Conservation (phyloP, 2,113 vertebrate genomes). For the Chloropsis cyanopogon region DNA sequence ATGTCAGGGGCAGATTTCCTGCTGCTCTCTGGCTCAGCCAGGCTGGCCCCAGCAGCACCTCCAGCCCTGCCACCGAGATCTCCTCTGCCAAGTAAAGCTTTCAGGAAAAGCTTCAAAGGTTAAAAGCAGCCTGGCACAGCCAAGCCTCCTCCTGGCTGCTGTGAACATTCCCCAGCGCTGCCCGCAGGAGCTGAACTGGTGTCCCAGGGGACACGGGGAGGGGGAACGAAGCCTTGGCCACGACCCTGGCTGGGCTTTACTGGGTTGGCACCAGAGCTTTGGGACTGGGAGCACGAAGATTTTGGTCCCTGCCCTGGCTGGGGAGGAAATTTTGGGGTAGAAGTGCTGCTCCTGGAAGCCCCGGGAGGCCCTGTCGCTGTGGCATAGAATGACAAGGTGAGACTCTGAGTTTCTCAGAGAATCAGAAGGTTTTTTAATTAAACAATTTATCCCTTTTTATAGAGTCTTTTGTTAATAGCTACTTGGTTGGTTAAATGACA, state of each 20-base stretch:
- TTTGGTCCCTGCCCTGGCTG: not conserved
- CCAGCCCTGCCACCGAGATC: not conserved
- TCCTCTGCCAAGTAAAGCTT: not conserved
- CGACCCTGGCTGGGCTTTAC: not conserved
- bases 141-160: not conserved
- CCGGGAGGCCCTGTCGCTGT: no score
- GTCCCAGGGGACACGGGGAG: not conserved
- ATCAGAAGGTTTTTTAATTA: no score
- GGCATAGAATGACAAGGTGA: no score
- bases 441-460: no score
- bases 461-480: no score
- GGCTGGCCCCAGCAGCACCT: not conserved
- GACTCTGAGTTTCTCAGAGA: no score
- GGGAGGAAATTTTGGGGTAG: not conserved
- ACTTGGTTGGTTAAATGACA: no score
- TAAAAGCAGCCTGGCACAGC: not conserved
- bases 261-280: not conserved
- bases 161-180: not conserved
- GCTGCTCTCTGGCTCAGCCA: not conserved
- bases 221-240: not conserved
- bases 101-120: not conserved
- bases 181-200: not conserved
- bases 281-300: no score
- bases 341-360: no score
- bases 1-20: not conserved